Base-by-base conservation (phyloP, 2,888 invertebrate species). In the Acanthococcus lagerstroemiae region DNA sequence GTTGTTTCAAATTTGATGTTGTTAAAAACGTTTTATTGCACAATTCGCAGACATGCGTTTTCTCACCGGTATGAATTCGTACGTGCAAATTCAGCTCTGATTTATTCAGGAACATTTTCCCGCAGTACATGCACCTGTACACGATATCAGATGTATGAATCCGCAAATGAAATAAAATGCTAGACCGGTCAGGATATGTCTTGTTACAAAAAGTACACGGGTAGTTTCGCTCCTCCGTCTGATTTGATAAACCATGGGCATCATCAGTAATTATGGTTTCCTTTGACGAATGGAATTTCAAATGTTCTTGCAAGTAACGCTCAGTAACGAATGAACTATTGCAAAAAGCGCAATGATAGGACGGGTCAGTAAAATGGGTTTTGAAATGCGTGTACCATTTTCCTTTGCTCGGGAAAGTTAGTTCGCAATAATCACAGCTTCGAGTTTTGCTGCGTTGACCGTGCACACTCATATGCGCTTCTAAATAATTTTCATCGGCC, bases 81-180 rank as follows among this genome's bases (percentile, higher is more conserved):
- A 68, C 61, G 57, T 71, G 71, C 37, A 70, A 70, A 26, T 67
- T 66, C 2, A 71, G 65, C 50, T 71, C 71, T 7, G 70, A 69
- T 60, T 71, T 70, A 37, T 71, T 70, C 2, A 70, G 63, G 57
- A 70, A 71, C 17, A 69, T 63, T 45, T 70, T 70, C 9, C 60
- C 48, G 55, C 71, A 71, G 4, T 68, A 60, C 7, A 54, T 24
- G 27, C 57, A 57, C 1, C 57, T 37, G 27, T 44, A 57, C 9
- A 57, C 44, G 12, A 57, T 37, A 9, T 57, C 57, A 1, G 57
- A 57, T 1, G 57, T 57, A 44, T 57, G 57, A 37, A 57, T 22
- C 15, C 57, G 17, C 22, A 57, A 4, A 44, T 57, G 57, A 57
- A 57, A 57, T 3, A 57, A 19, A 17, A 57, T 22, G 22, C 57